Base-by-base conservation (phyloP, 2,113 vertebrate species). In the Mohoua ochrocephala region DNA sequence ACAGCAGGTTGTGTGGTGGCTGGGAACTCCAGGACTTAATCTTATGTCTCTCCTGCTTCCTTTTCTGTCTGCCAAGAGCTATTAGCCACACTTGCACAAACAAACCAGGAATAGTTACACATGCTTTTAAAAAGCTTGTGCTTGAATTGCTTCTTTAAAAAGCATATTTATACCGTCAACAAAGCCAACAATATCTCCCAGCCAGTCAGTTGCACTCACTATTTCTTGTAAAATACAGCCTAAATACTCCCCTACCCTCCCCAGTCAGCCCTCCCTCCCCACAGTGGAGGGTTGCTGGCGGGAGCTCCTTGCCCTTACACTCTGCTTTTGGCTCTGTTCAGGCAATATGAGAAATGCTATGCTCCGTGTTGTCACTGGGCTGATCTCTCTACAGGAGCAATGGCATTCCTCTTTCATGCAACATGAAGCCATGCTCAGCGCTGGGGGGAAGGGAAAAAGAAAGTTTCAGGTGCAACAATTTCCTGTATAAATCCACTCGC, bases 11-110 rank as follows among this genome's bases (percentile, higher is more conserved):
- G 42, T 53, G 31, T 65, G 35, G 60, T 10, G 33, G 19, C 60
- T 74, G 50, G 76, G 57, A 93, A 73, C 57, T 76, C 73, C 53
- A 31, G 33, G 41, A 45, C 24, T 87, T 91, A 20, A 33, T 76
- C 54, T 57, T 47, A 11, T 11, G 50, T 57, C 65, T 93, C 50
- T 77, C 67, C 85, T 71, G 59, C 64, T 95, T 95, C 79, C 71
- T 93, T 42, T 91, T 54, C 68, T 84, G 33, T 83, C 90, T 95
- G 92, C 87, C 88, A 95, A 94, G 64, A 91, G 64, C 68, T 86
- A 71, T 95, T 93, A 93, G 47, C 83, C 85, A 86, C 56, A 95
- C 35, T 65, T 27, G n/a, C 70, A 70, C 59, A 91, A 96, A 95
- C 70, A 65, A 91, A 80, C 63, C 67, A 88, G 89, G 79, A 95